Conservation (phyloP, 2,797 vertebrate species). For the Chaetophractus vellerosus region DNA sequence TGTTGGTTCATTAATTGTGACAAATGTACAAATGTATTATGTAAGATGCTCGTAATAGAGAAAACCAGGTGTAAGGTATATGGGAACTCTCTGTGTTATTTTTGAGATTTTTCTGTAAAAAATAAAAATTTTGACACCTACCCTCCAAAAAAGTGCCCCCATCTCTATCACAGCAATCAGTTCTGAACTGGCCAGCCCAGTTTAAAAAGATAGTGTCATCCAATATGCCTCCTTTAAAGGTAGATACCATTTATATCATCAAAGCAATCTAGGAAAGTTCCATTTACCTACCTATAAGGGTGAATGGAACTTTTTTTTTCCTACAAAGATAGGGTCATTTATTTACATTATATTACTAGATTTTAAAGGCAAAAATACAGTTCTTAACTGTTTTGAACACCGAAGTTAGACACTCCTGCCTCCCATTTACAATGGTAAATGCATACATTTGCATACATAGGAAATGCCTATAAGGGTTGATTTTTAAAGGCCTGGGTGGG, state of each 20-base stretch:
- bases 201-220: neutral
- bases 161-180: neutral
- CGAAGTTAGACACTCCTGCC: too few species aligned
- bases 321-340: too few species aligned
- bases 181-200: neutral
- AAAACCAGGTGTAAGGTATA: neutral
- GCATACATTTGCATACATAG: too few species aligned
- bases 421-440: too few species aligned
- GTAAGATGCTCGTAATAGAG: neutral
- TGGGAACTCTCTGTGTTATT: neutral
- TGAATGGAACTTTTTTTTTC: too few species aligned
- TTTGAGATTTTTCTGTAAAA: slow-evolving; percentile 13
- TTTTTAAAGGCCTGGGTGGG: neutral
- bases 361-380: too few species aligned
- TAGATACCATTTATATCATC: neutral
- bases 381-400: too few species aligned
- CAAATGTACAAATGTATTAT: neutral
- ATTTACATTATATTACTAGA: too few species aligned
- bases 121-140: neutral
- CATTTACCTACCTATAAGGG: too few species aligned
- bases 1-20: neutral
- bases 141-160: neutral
- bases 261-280: neutral
- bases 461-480: neutral
- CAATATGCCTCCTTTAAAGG: neutral